phyloP scores from a whole-genome alignment of 2,888 invertebrate species.

The Argyresthia goedartella region DNA sequence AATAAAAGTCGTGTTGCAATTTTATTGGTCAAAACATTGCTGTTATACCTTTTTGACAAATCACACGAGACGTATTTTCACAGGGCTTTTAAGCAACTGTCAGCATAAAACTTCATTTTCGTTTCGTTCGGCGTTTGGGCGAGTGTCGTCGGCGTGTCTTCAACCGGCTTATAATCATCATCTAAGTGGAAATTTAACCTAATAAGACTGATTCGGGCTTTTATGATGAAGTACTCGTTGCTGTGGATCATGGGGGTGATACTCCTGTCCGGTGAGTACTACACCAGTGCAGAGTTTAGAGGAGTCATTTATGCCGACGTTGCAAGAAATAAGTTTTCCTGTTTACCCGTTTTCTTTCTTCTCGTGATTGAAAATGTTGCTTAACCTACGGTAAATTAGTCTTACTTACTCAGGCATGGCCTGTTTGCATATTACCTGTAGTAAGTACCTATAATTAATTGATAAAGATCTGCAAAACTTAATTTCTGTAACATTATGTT shows the following conservation, averaged over 20 bases:
- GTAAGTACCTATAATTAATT: no score
- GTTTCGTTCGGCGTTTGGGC: no score
- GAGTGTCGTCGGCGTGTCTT: background rate
- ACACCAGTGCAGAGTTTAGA: background rate
- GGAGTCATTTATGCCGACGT: constrained; percentile 5
- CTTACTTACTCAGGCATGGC: no score
- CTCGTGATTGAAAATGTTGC: no score
- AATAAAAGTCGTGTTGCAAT: constrained; percentile 30
- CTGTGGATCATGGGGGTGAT: constrained; percentile 44
- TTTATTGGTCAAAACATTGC: constrained; percentile 23
- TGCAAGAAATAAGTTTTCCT: constrained; percentile 5
- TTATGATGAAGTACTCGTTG: constrained; percentile 49
- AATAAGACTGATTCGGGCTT: constrained; percentile 6
- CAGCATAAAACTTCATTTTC: background rate
- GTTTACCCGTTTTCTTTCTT: no score
- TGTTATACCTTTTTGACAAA: background rate
- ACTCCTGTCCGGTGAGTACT: constrained; percentile 46
- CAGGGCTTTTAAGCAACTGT: background rate
- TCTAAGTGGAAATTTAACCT: background rate
- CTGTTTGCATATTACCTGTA: no score
- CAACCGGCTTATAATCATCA: background rate
- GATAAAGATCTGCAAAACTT: no score
- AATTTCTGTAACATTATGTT: no score
- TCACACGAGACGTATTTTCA: background rate
- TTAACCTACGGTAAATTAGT: no score